Evolutionary conservation across 2,888 invertebrate genomes (phyloP).

Genomic region (Tetragnatha montana): DNA sequence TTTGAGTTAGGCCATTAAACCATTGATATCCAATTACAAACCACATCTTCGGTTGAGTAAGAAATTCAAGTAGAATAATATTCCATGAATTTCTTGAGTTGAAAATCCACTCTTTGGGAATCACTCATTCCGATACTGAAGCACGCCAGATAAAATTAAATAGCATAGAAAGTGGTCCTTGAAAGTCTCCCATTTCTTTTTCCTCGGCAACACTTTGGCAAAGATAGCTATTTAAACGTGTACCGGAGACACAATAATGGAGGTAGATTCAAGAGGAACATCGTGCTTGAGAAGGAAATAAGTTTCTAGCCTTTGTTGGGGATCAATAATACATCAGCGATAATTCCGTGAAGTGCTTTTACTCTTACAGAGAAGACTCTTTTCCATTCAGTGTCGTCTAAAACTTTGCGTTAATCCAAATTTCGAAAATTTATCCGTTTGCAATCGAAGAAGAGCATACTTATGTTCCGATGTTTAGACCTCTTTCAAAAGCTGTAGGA

Average conservation of each 20-base stretch:
- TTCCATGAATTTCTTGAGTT: background rate
- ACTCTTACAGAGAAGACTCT: background rate
- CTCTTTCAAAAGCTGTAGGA: background rate
- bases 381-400: background rate
- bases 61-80: background rate
- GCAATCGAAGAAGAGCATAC: background rate
- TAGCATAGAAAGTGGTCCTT: constrained; percentile 1
- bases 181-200: background rate
- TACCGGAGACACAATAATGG: background rate
- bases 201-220: background rate
- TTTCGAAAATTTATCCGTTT: background rate
- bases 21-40: background rate
- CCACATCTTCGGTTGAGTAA: background rate
- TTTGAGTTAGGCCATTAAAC: too few relatives aligned
- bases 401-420: background rate
- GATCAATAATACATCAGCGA: constrained; percentile 1
- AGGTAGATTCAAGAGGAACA: background rate
- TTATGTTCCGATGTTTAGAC: background rate
- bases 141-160: background rate
- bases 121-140: background rate
- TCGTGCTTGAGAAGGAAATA: background rate
- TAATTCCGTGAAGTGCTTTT: background rate
- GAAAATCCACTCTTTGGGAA: background rate
- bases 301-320: background rate
- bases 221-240: background rate